Evolutionary conservation across 2,113 vertebrate species (phyloP), one percentile per base, ranked within the genome.

Genomic region (Crypturellus undulatus): DNA sequence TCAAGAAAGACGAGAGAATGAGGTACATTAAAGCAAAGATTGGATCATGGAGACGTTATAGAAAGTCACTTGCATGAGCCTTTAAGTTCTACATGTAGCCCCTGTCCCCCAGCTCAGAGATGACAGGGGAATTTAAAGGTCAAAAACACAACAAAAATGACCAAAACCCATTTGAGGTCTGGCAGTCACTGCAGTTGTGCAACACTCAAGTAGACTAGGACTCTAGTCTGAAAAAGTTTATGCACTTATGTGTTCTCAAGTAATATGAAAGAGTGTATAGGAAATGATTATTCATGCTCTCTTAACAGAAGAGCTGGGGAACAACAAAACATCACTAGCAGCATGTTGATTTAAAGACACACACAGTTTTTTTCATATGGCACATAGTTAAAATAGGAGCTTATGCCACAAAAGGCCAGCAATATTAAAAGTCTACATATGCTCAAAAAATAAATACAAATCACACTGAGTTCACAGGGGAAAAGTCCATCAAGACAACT

Each of bases 231-330:
- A 47, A 42, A 42, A 10, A 42, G 12, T 42, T 42, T 42, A 42
- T 42, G 40, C 40, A 42, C 40, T 42, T 42, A 42, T 42, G 40
- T 42, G 40, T 42, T 71, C 42, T 21, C 59, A 84, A 47, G 38
- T 0, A 0, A 24, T 8, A 40, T 1, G 1, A 71, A 67, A 87
- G 43, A 38, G 6, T 11, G 82, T 79, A 58, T 9, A 49, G 8
- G 19, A 84, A 79, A 40, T 40, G 4, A 67, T 30, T 84, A 67
- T 75, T 32, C 42, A 75, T 54, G 11, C 10, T 67, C 1, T 71
- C 8, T 71, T 79, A 63, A 42, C 26, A 63, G 15, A 91, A 9
- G 30, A 76, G 9, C 2, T 81, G 3, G 8, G 13, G 32, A 36
- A 80, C 22, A 81, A 42, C 7, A 32, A 67, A 73, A 52, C 16